Conservation (phyloP, 2,888 invertebrate species). For the Drepana falcataria region DNA sequence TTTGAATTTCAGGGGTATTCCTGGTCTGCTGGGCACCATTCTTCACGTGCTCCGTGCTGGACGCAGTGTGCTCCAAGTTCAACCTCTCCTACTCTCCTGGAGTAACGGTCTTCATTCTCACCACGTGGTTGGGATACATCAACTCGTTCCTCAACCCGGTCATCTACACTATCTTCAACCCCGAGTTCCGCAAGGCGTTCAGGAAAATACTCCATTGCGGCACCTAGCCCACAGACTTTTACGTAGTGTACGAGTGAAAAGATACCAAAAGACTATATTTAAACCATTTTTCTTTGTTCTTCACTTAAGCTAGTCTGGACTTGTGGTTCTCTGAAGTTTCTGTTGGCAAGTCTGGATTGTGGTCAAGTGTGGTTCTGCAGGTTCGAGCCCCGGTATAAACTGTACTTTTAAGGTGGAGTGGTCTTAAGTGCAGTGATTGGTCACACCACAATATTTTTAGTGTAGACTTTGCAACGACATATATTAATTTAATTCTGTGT, state of each 20-base stretch:
- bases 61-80: slow-evolving; percentile 95
- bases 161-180: slow-evolving; percentile 96
- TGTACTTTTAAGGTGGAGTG: too few relatives aligned
- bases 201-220: slow-evolving; percentile 91
- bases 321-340: too few relatives aligned
- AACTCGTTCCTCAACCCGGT: slow-evolving; percentile 96
- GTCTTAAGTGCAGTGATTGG: too few relatives aligned
- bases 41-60: slow-evolving; percentile 98
- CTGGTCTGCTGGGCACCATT: slow-evolving; percentile 99
- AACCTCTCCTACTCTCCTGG: slow-evolving; percentile 88
- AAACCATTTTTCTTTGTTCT: too few relatives aligned
- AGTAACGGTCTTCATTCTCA: slow-evolving; percentile 92
- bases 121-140: slow-evolving; percentile 99
- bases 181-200: slow-evolving; percentile 98
- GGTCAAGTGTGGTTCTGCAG: too few relatives aligned
- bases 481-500: too few relatives aligned
- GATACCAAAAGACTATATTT: slow-evolving; percentile 1
- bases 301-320: too few relatives aligned
- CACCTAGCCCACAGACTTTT: slow-evolving; percentile 69
- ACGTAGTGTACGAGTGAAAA: slow-evolving; percentile 49
- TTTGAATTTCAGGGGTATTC: slow-evolving; percentile 89
- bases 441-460: too few relatives aligned
- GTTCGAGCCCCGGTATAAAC: too few relatives aligned
- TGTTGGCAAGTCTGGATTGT: too few relatives aligned
- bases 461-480: too few relatives aligned